Percentiles rank a stretch among this genome's conserved stretches.
Conservation (phyloP, 2,888 invertebrate genomes). For the Bhutanitis thaidina region DNA sequence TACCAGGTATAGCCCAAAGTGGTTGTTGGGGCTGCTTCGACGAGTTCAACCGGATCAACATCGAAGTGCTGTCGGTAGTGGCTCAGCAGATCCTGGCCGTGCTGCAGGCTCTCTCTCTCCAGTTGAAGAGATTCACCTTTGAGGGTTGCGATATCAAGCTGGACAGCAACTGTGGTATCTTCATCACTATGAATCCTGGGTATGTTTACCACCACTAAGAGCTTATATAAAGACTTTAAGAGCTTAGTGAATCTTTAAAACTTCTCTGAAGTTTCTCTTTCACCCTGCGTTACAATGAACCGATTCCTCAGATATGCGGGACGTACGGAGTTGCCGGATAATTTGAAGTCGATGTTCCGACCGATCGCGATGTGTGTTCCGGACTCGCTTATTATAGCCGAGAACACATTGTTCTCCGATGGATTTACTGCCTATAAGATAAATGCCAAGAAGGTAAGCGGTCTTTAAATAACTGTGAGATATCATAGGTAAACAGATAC, state of each 20-base stretch:
- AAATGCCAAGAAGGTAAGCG: conserved; percentile 86
- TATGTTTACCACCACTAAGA: conserved; percentile 35
- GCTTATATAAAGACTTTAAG: too few relatives aligned
- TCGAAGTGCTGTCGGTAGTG: conserved; percentile 94
- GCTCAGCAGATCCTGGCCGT: conserved; percentile 94
- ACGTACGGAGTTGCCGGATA: conserved; percentile 92
- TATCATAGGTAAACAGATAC: too few relatives aligned
- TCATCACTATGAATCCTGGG: conserved; percentile 96
- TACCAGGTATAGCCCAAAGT: conserved; percentile 90
- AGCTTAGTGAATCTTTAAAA: too few relatives aligned
- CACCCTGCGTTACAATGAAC: too few relatives aligned
- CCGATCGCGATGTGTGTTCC: conserved; percentile 96
- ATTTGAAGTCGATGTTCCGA: conserved; percentile 96
- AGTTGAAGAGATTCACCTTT: conserved; percentile 84
- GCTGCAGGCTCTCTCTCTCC: conserved; percentile 86
- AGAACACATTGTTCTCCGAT: conserved; percentile 93
- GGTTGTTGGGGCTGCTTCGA: conserved; percentile 97
- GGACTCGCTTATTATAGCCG: conserved; percentile 92
- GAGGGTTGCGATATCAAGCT: conserved; percentile 88
- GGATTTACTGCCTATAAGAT: conserved; percentile 89
- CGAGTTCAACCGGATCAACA: conserved; percentile 95
- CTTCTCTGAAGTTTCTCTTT: too few relatives aligned
- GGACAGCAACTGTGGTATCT: conserved; percentile 88
- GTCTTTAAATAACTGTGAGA: neutral
- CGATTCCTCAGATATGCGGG: conserved; percentile 81